Percentiles rank a stretch among this genome's conserved stretches.
Evolutionary conservation across 2,888 invertebrate species (phyloP).

Genomic region (Phaedon cochleariae): DNA sequence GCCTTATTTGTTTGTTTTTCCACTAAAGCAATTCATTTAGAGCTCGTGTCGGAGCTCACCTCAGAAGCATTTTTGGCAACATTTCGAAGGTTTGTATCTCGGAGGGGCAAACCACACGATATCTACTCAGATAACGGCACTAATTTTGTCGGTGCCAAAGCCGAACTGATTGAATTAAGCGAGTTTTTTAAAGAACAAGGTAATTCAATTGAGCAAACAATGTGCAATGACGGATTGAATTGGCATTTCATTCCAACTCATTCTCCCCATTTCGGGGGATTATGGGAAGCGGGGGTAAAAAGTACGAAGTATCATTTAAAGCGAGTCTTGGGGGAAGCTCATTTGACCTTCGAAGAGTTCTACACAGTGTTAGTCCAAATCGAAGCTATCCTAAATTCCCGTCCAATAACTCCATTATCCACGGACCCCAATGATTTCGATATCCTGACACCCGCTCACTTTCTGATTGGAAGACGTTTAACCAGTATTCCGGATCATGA

Average conservation of each 20-base stretch:
- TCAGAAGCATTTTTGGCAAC: too few relatives aligned
- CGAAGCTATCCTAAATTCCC: conserved; percentile 46
- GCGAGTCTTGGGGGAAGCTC: conserved; percentile 37
- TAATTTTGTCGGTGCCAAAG: conserved; percentile 36
- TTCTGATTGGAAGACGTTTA: too few relatives aligned
- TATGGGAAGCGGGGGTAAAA: conserved; percentile 19
- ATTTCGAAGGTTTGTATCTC: too few relatives aligned
- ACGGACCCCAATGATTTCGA: conserved; percentile 10
- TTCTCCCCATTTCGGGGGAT: conserved; percentile 38
- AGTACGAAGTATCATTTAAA: conserved; percentile 26
- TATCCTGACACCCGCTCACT: too few relatives aligned
- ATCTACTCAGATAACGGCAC: conserved; percentile 45
- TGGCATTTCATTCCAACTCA: conserved; percentile 36
- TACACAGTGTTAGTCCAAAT: conserved; percentile 41
- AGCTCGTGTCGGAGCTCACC: too few relatives aligned
- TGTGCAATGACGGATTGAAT: conserved; percentile 13
- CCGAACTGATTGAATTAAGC: conserved; percentile 9
- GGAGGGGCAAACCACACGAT: neutral
- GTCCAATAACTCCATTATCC: conserved; percentile 42
- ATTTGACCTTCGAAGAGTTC: conserved; percentile 46
- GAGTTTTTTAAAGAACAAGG: neutral
- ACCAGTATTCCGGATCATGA: too few relatives aligned
- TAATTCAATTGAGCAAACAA: neutral
- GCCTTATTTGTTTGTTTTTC: too few relatives aligned
- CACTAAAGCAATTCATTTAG: too few relatives aligned